phyloP scores from a whole-genome alignment of 1,140 invertebrate genomes.

The Bombus impatiens region DNA sequence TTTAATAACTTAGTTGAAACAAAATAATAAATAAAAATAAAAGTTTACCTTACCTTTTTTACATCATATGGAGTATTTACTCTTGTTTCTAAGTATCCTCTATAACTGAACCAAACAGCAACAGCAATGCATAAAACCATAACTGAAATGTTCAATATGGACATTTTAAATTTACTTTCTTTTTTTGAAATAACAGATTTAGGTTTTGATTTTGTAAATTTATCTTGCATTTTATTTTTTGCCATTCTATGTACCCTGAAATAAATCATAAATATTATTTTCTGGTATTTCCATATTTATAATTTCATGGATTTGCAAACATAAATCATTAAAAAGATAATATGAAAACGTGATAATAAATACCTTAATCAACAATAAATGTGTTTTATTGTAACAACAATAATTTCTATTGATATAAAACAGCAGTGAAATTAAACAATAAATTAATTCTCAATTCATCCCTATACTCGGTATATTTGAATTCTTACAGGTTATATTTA shows the following conservation, averaged over 20 bases:
- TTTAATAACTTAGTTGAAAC: neutral
- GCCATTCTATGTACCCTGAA: constrained; percentile 45
- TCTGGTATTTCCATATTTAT: neutral
- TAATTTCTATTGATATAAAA: neutral
- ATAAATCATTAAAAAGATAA: neutral
- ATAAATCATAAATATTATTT: constrained; percentile 29
- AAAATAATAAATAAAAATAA: constrained; percentile 27
- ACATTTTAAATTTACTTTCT: constrained; percentile 61
- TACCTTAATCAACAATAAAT: constrained; percentile 10
- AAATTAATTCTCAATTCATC: neutral
- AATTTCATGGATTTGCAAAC: neutral
- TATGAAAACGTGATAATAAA: neutral
- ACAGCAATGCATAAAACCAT: constrained; percentile 81
- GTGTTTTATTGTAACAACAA: neutral
- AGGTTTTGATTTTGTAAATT: constrained; percentile 55
- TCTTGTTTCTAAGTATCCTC: constrained; percentile 92
- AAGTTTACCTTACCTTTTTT: constrained; percentile 84
- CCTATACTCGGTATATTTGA: neutral
- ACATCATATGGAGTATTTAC: constrained; percentile 93
- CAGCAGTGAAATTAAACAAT: neutral
- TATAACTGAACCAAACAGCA: constrained; percentile 89
- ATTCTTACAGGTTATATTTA: constrained; percentile 32
- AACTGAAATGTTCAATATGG: constrained; percentile 65
- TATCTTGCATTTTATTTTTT: constrained; percentile 56
- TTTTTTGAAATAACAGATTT: constrained; percentile 62